These are phyloP conservation scores for Dorcus parallelipipedus DNA, from an alignment of 2,888 invertebrate genomes.

Conservation along the genomic window DNA sequence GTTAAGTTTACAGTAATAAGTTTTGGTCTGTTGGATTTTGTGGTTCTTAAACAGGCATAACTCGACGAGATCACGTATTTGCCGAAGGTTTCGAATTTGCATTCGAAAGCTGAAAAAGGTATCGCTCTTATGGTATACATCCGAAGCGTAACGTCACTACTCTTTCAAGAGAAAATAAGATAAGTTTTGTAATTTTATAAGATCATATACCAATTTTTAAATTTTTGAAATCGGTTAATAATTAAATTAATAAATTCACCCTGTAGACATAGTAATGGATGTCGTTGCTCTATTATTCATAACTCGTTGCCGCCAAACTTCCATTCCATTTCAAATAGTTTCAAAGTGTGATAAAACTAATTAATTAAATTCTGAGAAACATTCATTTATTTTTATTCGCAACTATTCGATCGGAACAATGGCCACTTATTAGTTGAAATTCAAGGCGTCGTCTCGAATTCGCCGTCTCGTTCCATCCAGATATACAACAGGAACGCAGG, in stretches of 20 bases:
- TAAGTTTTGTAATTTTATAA: no score
- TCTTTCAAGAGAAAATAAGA: no score
- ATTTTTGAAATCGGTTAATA: no score
- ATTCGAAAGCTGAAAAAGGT: slow-evolving; percentile 1
- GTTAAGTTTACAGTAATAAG: slow-evolving; percentile 30
- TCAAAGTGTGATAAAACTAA: slow-evolving; percentile 39
- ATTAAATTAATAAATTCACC: no score
- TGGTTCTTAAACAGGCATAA: slow-evolving; percentile 27
- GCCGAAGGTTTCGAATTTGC: slow-evolving; percentile 11
- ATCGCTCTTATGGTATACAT: neutral
- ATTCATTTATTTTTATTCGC: slow-evolving; percentile 5
- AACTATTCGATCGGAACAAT: slow-evolving; percentile 6
- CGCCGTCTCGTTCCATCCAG: slow-evolving; percentile 6
- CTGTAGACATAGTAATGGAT: no score
- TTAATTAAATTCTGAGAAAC: slow-evolving; percentile 43
- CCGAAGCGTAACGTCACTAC: no score
- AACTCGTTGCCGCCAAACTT: slow-evolving; percentile 1
- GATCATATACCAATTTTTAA: no score
- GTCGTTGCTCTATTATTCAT: neutral
- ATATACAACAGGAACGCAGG: neutral
- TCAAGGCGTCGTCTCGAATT: neutral
- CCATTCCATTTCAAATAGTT: slow-evolving; percentile 25
- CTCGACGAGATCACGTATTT: slow-evolving; percentile 24
- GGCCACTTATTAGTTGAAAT: slow-evolving; percentile 10
- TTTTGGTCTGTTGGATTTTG: slow-evolving; percentile 30